A percentile compares a stretch with the other conserved stretches of the same genome.
These are phyloP conservation scores for Hydrotaea diabolus DNA, from an alignment of 2,888 invertebrate genomes.

Conservation along the genomic window DNA sequence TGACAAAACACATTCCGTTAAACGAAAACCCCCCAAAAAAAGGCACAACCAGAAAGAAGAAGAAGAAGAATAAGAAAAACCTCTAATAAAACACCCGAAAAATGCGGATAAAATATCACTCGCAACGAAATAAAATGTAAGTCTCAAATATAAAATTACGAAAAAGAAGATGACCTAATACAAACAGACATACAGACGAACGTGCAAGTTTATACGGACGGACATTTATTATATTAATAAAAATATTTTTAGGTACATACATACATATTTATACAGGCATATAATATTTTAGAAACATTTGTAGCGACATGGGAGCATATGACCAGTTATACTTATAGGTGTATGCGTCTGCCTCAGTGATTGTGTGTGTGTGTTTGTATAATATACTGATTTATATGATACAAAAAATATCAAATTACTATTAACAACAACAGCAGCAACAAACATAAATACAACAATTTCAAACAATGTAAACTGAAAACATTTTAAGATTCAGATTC, in stretches of 20 bases:
- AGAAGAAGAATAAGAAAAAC: no score
- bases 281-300: no score
- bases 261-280: background rate
- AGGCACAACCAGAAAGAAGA: background rate
- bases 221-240: conserved; percentile 34
- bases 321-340: conserved; percentile 23
- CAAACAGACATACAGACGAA: background rate
- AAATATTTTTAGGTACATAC: conserved; percentile 32
- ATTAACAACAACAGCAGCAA: conserved; percentile 50
- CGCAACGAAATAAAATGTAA: conserved; percentile 38
- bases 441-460: conserved; percentile 36
- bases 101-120: conserved; percentile 55
- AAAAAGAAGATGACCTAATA: conserved; percentile 61
- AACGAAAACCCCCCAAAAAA: background rate
- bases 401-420: conserved; percentile 67
- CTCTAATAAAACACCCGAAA: conserved; percentile 25
- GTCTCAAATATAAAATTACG: conserved; percentile 61
- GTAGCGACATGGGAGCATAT: no score
- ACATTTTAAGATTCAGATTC: conserved; percentile 18
- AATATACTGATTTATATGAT: conserved; percentile 60
- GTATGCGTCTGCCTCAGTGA: background rate
- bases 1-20: conserved; percentile 56
- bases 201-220: background rate
- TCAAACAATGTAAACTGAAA: conserved; percentile 47
- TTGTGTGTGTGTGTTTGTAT: background rate